These are phyloP conservation scores for Paramuricea clavata DNA, from an alignment of 92 coral and sea anemone species.

Conservation along the genomic window DNA sequence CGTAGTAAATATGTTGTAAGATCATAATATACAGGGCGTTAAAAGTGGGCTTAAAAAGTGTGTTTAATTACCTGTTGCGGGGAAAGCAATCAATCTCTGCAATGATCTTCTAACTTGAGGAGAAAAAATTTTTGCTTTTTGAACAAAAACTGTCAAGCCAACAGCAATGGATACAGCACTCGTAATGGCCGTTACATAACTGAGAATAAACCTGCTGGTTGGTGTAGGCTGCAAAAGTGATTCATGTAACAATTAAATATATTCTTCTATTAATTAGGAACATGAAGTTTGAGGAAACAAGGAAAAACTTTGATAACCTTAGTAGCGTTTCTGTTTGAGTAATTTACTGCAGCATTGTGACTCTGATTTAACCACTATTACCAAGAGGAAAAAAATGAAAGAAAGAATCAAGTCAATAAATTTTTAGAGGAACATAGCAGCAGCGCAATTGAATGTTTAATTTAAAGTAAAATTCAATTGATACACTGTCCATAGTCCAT, in stretches of 20 bases:
- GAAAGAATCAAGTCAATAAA: neutral
- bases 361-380: conserved; percentile 96
- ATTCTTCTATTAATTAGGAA: neutral
- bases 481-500: neutral
- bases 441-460: neutral
- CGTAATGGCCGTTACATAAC: conserved; percentile 93
- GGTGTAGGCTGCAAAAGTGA: conserved; percentile 81
- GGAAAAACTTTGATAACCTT: too few species aligned
- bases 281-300: neutral
- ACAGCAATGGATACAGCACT: conserved; percentile 98
- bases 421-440: too few species aligned
- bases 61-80: conserved; percentile 85
- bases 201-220: conserved; percentile 83
- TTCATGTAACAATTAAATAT: neutral
- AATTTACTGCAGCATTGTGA: conserved; percentile 96
- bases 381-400: neutral
- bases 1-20: too few species aligned
- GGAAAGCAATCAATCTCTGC: conserved; percentile 94
- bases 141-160: conserved; percentile 84
- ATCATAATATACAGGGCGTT: too few species aligned
- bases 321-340: conserved; percentile 95
- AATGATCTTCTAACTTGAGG: conserved; percentile 76
- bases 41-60: neutral
- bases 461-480: neutral
- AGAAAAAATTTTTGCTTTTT: conserved; percentile 79